Base-by-base conservation (phyloP, 2,797 vertebrate species). In the Remorina albescens region DNA sequence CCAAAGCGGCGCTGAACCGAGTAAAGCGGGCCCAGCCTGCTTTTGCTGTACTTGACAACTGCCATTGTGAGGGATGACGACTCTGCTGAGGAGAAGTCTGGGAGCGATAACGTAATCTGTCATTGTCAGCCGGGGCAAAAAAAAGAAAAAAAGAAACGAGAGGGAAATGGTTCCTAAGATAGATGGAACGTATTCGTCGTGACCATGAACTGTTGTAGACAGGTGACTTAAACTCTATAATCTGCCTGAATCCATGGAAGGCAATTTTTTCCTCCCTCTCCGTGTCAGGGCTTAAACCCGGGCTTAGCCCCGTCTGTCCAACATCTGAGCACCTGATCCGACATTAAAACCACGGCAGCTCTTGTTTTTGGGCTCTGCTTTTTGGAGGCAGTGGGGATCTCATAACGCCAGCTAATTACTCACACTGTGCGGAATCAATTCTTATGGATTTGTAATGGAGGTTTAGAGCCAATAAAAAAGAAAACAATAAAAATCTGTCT, bases 151-250 rank as follows among this genome's bases (percentile, higher is more conserved):
- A n/a, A n/a, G n/a, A n/a, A n/a, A n/a, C n/a, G 71, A 76, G 73
- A 15, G 50, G 78, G 81, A 92, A 90, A 91, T 57, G 67, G 76
- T 80, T 85, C 72, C 80, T 82, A 82, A 89, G 84, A 91, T 88
- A 83, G 85, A 92, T 90, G 86, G 82, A 87, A 92, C 81, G 90
- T 83, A 86, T 88, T 82, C 75, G 71, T 75, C 26, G 74, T 66
- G 84, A 89, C 89, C 88, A 89, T 90, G 88, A 93, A 92, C 89
- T 91, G 80, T 82, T 85, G 89, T 82, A 86, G 91, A 91, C 87
- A 86, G 89, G 84, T 92, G 91, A 94, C 89, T 93, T 94, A 89
- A 90, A 87, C 83, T 88, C 83, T 85, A 85, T 87, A 89, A 93
- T 92, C 87, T 88, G 73, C 60, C 66, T 50, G 69, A 87, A 89